Evolutionary conservation across 2,113 vertebrate genomes (phyloP), one percentile per base, ranked within the genome.

Genomic region (Tragelaphus imberbis): DNA sequence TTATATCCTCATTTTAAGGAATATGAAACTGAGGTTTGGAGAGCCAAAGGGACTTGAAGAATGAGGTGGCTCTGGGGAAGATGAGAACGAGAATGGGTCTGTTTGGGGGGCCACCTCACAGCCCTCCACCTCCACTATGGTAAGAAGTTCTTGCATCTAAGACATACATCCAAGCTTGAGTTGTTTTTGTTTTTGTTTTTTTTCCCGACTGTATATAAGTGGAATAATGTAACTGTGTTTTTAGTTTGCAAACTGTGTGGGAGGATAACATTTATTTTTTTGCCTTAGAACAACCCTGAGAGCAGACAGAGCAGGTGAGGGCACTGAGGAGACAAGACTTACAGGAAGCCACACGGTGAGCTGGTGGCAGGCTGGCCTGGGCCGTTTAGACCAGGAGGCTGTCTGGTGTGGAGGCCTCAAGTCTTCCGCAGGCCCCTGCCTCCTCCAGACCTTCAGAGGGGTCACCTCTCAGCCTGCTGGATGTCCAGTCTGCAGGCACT

Each of bases 81-180:
- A 63, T 13, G 27, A 87, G 61, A 25, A 14, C 0, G 0, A 44
- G 90, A 59, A 25, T 0, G 0, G 53, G 44, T 51, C 53, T 49
- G 23, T 59, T 84, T 56, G 85, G 28, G 90, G 77, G 58, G 11
- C 30, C 28, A 23, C 28, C 30, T 55, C 30, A 56, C 16, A 49
- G 71, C 23, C 71, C 79, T 11, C 28, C 1, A 0, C 30, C 36
- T 28, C 21, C 28, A 11, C 23, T 63, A 25, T 27, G 40, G 89
- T 19, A 9, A 11, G 61, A 63, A 33, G 5, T 30, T 86, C 28
- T 93, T 63, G 7, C 44, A 12, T 44, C 55, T 81, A 28, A 56
- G 87, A 63, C 80, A 53, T 21, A 5, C 84, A 88, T 49, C 80
- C 7, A 13, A 58, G 47, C 10, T 33, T 56, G 25, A 65, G 47